Percentiles rank a stretch among this genome's conserved stretches.
Conservation (phyloP, 2,113 vertebrate species). For the Sakesphorus luctuosus region DNA sequence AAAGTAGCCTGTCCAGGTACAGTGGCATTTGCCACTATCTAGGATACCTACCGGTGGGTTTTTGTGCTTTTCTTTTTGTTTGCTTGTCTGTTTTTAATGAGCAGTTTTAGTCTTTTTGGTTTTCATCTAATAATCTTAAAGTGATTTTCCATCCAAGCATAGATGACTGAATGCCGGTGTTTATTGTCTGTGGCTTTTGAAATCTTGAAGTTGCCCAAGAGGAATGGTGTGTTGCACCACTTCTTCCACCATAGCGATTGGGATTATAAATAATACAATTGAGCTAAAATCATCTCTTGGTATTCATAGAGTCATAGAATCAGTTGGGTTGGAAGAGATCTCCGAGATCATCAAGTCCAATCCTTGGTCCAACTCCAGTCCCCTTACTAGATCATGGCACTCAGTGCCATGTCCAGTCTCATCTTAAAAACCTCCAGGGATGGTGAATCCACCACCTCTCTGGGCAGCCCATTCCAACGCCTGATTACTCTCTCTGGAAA, state of each 20-base stretch:
- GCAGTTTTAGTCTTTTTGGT: not conserved
- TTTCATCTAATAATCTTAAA: not conserved
- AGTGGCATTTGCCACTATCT: not conserved
- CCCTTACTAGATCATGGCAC: no score
- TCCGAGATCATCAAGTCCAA: no score
- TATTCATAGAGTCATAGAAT: not conserved
- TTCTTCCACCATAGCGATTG: not conserved
- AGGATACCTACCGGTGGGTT: not conserved
- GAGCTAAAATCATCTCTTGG: not conserved
- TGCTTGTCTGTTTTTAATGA: not conserved
- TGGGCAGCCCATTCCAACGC: no score
- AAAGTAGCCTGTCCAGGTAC: not conserved
- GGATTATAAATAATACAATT: not conserved
- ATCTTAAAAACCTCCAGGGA: no score
- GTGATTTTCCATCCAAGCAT: not conserved
- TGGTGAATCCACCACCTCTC: no score
- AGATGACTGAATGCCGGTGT: not conserved
- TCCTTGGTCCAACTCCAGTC: no score
- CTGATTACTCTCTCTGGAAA: no score
- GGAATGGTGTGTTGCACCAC: fast-evolving
- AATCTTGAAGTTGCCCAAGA: not conserved
- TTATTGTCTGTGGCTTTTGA: not conserved
- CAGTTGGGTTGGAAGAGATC: no score
- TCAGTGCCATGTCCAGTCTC: no score
- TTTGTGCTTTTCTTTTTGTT: not conserved